Base-by-base conservation (phyloP, 2,797 vertebrate genomes). In the Poliocrania exsul region DNA sequence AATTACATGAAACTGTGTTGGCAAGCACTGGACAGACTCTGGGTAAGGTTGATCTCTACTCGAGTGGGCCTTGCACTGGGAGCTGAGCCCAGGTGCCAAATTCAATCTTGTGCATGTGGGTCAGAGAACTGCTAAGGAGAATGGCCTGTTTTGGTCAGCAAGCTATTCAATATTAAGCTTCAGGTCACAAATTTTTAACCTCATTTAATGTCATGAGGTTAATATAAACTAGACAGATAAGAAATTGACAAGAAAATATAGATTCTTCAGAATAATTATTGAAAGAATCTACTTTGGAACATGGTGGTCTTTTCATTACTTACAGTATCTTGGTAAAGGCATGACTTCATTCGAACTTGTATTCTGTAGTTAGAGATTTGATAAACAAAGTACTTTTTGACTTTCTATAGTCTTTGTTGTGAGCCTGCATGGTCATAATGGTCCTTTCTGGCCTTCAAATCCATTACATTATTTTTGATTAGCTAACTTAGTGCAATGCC, bases 71-170 rank as follows among this genome's bases (percentile, higher is more conserved):
- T 83, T 35, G 2, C 5, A 42, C 0, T 1, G 13, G 4, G 18
- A 37, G 5, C 9, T 56, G 11, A 51, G 8, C 3, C 6, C 19
- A 35, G 10, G 13, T 44, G 13, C 7, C 28, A 44, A 4, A 18
- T 35, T 78, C 21, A 31, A 9, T 19, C 7, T 81, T 17, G 18
- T 29, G 3, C 0, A 0, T 5, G 2, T 31, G 7, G 1, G 4
- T 23, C 10, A 25, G 10, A 8, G 7, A 35, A 8, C 8, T 74
- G 14, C 24, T 28, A 21, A 47, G 37, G 24, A 47, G 8, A 83
- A 58, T 3, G 1, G 8, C 4, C 24, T 49, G 12, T 16, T 25
- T 47, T 28, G 6, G 9, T 77, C 49, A 61, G 6, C 25, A 83
- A 29, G 6, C 2, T 3, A 10, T 40, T 77, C 47, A 61, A 3